Evolutionary conservation across 2,888 invertebrate genomes (phyloP), one percentile per base, ranked within the genome.

Genomic region (Lasius fuliginosus): DNA sequence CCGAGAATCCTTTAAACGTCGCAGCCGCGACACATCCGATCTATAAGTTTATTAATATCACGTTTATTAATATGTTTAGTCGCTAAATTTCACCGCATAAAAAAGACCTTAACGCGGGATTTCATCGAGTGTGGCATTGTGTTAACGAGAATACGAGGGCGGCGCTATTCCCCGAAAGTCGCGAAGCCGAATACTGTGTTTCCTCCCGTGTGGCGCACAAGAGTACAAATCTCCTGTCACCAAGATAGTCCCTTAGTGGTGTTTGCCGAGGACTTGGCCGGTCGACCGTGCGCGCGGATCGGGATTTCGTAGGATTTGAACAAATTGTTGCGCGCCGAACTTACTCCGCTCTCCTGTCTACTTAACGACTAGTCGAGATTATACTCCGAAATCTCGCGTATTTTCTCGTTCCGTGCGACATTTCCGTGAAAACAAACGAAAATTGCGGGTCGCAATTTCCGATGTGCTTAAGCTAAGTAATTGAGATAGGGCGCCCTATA

Each of bases 211-310:
- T 60, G 75, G 53, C 53, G 53, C 49, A 68, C 62, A 49, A 64
- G 71, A 73, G 90, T 88, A 90, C 90, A 89, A 90, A 90, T 90
- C 90, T 90, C 88, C 89, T 89, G 90, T 90, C 89, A 85, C 87
- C 89, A 65, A 85, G 89, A 90, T 88, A 89, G 86, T 88, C 86
- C 86, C 89, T 89, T 89, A 87, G 89, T 84, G 90, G 89, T 90
- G 89, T 90, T 90, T 90, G 90, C 89, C 88, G 83, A 89, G 90
- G 87, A 90, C 86, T 90, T 85, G 88, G 86, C 79, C 75, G 84
- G 82, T 86, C 87, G 87, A 85, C 89, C 85, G 85, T 71, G 77
- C 85, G 85, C 71, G 77, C 86, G 86, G 77, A 87, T 87, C 87
- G 86, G 90, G 90, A 90, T 90, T 90, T 88, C 87, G 74, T 73